phyloP scores from a whole-genome alignment of 2,113 vertebrate genomes.

The Penelope pileata region DNA sequence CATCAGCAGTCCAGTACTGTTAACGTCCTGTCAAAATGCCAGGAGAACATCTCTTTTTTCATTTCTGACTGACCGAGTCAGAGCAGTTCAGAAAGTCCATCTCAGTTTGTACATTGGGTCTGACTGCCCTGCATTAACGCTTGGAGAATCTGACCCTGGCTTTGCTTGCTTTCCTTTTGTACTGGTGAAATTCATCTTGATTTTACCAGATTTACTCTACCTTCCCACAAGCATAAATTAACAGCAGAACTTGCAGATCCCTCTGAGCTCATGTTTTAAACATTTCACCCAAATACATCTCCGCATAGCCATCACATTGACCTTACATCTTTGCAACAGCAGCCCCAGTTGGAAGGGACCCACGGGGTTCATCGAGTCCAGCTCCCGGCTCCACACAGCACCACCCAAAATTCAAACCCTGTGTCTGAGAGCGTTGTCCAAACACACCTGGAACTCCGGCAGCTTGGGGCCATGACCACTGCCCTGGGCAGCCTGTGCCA shows the following conservation, averaged over 20 bases:
- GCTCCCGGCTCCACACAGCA: no score
- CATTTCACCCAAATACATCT: background rate
- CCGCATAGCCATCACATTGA: background rate
- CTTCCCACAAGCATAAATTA: background rate
- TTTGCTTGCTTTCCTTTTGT: background rate
- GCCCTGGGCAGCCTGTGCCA: background rate
- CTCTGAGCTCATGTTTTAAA: background rate
- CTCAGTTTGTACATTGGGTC: background rate
- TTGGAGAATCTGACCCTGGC: background rate
- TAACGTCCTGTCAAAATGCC: fast-evolving
- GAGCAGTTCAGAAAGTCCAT: background rate
- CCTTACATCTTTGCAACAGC: background rate
- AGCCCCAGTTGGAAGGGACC: background rate
- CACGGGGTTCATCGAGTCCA: background rate
- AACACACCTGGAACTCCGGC: background rate
- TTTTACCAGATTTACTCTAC: background rate
- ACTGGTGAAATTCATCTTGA: background rate
- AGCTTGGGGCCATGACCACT: background rate
- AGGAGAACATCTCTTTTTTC: background rate
- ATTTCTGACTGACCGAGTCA: background rate
- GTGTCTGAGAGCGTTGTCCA: background rate
- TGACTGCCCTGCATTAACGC: background rate
- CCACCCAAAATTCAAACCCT: background rate
- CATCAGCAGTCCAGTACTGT: background rate
- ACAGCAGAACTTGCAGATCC: background rate